Conservation (phyloP, 1,140 invertebrate genomes). For the Apis dorsata region DNA sequence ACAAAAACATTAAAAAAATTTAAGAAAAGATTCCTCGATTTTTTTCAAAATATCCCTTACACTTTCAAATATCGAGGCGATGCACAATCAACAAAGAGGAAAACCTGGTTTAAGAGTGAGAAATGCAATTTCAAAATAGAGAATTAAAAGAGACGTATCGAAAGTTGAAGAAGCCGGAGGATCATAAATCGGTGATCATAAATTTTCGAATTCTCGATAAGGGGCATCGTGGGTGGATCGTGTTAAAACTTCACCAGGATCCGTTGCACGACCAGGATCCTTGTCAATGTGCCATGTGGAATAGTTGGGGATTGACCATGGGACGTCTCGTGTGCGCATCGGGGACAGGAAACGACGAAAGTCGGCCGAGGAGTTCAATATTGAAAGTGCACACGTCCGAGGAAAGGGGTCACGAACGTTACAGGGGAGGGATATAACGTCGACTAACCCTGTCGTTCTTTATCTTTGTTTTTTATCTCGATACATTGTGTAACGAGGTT, state of each 20-base stretch:
- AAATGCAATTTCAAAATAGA: not conserved
- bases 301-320: constrained; percentile 9
- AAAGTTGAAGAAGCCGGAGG: not conserved
- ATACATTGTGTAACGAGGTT: constrained; percentile 9
- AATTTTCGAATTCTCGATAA: not conserved
- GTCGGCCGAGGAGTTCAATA: constrained; percentile 1
- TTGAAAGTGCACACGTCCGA: constrained; percentile 18
- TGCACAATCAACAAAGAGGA: not conserved
- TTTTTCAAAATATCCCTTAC: too few relatives aligned
- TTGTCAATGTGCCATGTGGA: not conserved
- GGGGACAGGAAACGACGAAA: not conserved
- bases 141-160: not conserved
- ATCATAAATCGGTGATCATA: not conserved
- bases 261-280: not conserved
- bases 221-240: not conserved
- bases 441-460: not conserved
- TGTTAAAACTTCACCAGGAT: not conserved
- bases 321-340: not conserved
- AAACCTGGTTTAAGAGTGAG: too few relatives aligned
- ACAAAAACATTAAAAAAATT: too few relatives aligned
- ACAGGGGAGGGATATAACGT: not conserved
- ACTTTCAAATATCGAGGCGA: too few relatives aligned
- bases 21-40: too few relatives aligned
- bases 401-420: not conserved
- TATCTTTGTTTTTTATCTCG: not conserved